Evolutionary conservation across 2,113 vertebrate species (phyloP).

Genomic region (Galemys pyrenaicus): DNA sequence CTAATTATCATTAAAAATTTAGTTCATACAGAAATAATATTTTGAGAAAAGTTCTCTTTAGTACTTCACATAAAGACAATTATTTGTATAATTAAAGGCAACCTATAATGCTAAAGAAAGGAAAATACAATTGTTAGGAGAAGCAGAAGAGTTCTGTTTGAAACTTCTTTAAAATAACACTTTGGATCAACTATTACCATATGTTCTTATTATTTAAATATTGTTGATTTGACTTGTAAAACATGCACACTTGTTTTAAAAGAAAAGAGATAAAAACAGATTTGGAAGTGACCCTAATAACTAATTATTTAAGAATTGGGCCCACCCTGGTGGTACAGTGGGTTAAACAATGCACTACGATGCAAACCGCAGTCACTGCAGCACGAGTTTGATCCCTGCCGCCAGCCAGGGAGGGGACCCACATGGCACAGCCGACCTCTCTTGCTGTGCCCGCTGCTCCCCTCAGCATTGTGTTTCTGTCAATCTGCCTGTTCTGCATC

Average conservation of each 20-base stretch:
- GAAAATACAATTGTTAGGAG: background rate
- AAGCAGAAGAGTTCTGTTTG: background rate
- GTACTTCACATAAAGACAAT: background rate
- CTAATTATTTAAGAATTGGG: background rate
- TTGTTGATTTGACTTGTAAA: conserved; percentile 36
- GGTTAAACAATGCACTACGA: too few relatives aligned
- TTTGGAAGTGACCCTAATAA: background rate
- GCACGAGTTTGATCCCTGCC: too few relatives aligned
- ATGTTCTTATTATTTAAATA: background rate
- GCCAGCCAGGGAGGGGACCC: too few relatives aligned
- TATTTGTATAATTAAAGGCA: background rate
- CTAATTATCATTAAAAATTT: conserved; percentile 15
- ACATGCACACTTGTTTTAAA: background rate
- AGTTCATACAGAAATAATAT: background rate
- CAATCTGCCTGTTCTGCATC: too few relatives aligned
- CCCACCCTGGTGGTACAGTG: background rate
- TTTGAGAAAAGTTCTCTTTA: background rate
- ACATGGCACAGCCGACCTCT: too few relatives aligned
- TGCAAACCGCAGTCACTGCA: too few relatives aligned
- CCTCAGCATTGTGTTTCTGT: too few relatives aligned
- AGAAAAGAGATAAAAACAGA: background rate
- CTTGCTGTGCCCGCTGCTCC: too few relatives aligned
- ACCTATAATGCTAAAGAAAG: background rate
- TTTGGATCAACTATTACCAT: background rate
- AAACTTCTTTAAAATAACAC: background rate